Evolutionary conservation across 2,797 vertebrate species (phyloP).

Genomic region (Morus bassanus): DNA sequence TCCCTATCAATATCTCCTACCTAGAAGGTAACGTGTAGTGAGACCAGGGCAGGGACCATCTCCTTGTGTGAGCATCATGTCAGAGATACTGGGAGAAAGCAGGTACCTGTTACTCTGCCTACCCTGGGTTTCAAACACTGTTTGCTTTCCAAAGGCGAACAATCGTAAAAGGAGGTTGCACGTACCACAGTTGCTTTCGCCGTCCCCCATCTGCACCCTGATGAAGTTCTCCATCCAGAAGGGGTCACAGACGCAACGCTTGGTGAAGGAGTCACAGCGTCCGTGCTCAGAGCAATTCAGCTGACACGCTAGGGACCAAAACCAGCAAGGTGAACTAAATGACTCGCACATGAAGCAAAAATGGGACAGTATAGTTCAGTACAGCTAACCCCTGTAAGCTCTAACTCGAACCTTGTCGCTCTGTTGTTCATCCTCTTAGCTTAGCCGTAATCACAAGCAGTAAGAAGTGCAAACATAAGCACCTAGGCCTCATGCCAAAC

Average conservation of each 20-base stretch:
- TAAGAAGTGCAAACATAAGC: neutral
- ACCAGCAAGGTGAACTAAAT: neutral
- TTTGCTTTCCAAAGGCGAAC: neutral
- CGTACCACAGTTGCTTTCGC: conserved; percentile 96
- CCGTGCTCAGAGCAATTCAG: conserved; percentile 95
- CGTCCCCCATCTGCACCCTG: conserved; percentile 86
- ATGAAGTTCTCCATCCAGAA: conserved; percentile 99
- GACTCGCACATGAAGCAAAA: neutral
- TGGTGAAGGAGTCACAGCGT: conserved; percentile 92
- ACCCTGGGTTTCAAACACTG: neutral
- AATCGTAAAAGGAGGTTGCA: neutral
- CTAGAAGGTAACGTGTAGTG: neutral
- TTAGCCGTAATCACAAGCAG: rapidly evolving
- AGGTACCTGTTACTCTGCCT: neutral
- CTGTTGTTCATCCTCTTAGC: neutral
- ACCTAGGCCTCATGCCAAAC: neutral
- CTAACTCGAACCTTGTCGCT: neutral
- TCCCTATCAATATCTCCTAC: neutral
- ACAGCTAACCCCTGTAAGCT: neutral
- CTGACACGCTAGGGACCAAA: conserved; percentile 86
- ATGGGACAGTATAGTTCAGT: rapidly evolving
- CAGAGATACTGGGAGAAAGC: neutral
- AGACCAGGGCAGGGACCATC: neutral
- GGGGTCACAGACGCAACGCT: conserved; percentile 91
- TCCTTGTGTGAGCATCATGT: neutral